phyloP scores from a whole-genome alignment of 2,113 vertebrate species.

The Scomber colias region DNA sequence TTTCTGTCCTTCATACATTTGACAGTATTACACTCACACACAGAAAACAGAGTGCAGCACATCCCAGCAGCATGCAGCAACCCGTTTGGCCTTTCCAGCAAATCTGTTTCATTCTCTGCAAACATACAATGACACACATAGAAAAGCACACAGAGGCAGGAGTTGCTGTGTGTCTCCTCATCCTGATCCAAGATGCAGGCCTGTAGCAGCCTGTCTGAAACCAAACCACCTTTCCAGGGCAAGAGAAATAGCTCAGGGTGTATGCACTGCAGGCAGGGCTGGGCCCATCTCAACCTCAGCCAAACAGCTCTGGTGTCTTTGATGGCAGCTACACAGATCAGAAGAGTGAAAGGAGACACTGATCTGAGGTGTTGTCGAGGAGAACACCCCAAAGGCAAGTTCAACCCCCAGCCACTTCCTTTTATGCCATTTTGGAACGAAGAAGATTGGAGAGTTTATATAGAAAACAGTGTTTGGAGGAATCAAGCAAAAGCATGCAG shows the following conservation, averaged over 20 bases:
- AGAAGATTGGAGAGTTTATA: conserved; percentile 8
- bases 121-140: conserved; percentile 52
- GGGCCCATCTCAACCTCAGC: conserved; percentile 52
- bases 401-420: conserved; percentile 47
- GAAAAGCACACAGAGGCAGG: neutral
- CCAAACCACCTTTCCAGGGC: conserved; percentile 53
- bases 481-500: neutral
- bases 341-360: conserved; percentile 69
- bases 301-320: conserved; percentile 66
- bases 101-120: conserved; percentile 62
- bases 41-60: conserved; percentile 24
- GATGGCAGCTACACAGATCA: conserved; percentile 56
- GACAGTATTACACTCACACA: conserved; percentile 27
- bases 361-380: conserved; percentile 42
- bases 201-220: conserved; percentile 76
- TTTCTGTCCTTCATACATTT: conserved; percentile 10
- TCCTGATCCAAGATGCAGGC: conserved; percentile 58
- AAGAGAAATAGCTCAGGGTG: conserved; percentile 67
- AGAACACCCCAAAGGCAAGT: conserved; percentile 56
- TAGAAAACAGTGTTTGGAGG: neutral
- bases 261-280: conserved; percentile 61
- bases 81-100: conserved; percentile 46
- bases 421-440: conserved; percentile 7
- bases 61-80: conserved; percentile 55
- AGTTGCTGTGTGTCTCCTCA: conserved; percentile 28